These are phyloP conservation scores for Leguminivora glycinivorella DNA, from an alignment of 1,140 invertebrate genomes.

Conservation along the genomic window DNA sequence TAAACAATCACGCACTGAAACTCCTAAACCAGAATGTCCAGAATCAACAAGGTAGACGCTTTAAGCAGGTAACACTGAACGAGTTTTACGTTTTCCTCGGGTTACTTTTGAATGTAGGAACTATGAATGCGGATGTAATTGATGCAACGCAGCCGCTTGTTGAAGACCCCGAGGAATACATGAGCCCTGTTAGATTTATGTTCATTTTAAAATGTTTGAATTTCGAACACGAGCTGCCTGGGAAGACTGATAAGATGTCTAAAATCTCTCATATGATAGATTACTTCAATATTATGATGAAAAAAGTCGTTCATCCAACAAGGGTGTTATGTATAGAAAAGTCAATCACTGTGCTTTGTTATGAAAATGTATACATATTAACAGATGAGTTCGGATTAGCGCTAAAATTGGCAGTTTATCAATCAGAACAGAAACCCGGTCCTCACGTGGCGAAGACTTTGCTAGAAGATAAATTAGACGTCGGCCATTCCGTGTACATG, in stretches of 20 bases:
- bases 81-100: neutral
- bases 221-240: neutral
- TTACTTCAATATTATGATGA: neutral
- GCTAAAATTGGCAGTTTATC: neutral
- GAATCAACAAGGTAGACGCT: neutral
- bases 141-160: neutral
- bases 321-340: neutral
- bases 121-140: neutral
- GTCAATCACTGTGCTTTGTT: neutral
- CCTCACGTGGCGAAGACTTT: neutral
- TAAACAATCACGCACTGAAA: neutral
- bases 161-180: neutral
- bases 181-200: neutral
- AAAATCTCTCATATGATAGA: neutral
- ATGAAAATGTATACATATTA: neutral
- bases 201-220: neutral
- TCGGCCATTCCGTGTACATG: neutral
- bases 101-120: neutral
- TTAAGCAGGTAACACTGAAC: neutral
- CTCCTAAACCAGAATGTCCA: neutral
- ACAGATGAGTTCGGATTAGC: neutral
- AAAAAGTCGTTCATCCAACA: neutral
- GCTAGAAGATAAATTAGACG: neutral
- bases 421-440: neutral
- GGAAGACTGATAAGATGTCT: neutral